Conservation (phyloP, 2,797 vertebrate genomes). For the Anabas testudineus region DNA sequence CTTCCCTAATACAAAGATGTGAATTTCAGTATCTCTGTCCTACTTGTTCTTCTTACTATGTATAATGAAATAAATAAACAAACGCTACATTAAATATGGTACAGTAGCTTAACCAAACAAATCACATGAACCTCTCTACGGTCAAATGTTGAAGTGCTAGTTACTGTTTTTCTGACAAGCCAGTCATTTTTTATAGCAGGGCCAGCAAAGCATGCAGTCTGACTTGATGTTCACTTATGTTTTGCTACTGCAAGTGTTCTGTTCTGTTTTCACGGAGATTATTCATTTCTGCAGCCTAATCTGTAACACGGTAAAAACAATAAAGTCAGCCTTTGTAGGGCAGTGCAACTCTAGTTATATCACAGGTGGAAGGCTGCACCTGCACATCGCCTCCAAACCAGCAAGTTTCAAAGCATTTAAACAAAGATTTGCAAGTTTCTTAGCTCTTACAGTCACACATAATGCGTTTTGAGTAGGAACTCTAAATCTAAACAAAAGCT, state of each 20-base stretch:
- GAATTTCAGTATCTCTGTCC: neutral
- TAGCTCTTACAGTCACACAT: conserved; percentile 33
- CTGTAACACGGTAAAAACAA: neutral
- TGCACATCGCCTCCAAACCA: neutral
- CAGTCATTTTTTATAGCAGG: too few species aligned
- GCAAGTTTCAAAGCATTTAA: neutral
- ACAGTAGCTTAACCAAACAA: neutral
- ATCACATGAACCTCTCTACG: neutral
- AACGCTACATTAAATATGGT: neutral
- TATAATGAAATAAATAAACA: neutral
- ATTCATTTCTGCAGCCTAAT: neutral
- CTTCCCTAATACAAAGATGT: neutral
- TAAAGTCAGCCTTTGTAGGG: neutral
- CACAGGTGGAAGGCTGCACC: neutral
- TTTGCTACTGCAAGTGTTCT: neutral
- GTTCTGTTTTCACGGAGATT: neutral
- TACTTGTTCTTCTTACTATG: neutral
- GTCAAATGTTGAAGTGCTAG: neutral
- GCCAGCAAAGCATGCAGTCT: neutral
- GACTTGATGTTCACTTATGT: neutral
- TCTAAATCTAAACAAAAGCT: conserved; percentile 71
- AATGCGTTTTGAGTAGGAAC: conserved; percentile 41
- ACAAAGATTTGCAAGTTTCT: conserved; percentile 22
- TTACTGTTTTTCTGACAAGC: neutral
- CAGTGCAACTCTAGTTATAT: neutral